phyloP scores from a whole-genome alignment of 2,888 invertebrate genomes.

The Phanerotoma sp. region DNA sequence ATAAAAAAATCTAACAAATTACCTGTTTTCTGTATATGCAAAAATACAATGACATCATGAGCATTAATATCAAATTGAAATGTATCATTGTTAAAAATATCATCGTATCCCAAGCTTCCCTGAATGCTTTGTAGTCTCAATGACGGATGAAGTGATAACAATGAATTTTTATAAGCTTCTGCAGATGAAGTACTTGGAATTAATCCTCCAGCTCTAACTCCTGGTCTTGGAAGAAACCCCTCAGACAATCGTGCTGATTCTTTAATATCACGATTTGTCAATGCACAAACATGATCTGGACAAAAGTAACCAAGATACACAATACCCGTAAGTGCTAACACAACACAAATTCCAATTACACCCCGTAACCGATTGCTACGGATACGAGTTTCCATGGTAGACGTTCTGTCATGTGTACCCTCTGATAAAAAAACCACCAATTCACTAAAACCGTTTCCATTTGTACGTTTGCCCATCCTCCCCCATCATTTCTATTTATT shows the following conservation, averaged over 20 bases:
- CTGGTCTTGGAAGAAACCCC: constrained; percentile 39
- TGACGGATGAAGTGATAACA: constrained; percentile 47
- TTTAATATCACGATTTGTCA: constrained; percentile 65
- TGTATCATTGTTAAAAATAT: constrained; percentile 77
- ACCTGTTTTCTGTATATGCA: constrained; percentile 98
- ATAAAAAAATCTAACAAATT: constrained; percentile 18
- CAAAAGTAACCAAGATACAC: constrained; percentile 89
- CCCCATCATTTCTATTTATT: constrained; percentile 36
- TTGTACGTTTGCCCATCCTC: constrained; percentile 47
- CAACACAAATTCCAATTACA: constrained; percentile 78
- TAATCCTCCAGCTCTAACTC: too few species aligned
- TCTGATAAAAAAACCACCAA: constrained; percentile 31
- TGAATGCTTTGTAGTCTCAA: constrained; percentile 52
- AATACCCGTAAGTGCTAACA: constrained; percentile 81
- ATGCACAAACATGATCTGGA: constrained; percentile 81
- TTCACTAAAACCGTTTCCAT: constrained; percentile 45
- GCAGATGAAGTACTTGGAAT: constrained; percentile 39
- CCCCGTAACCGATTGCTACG: constrained; percentile 70
- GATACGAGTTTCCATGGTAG: constrained; percentile 74
- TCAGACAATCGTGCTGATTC: constrained; percentile 48
- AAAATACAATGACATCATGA: constrained; percentile 95
- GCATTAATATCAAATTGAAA: constrained; percentile 88
- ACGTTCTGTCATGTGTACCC: constrained; percentile 34
- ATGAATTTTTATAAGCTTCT: constrained; percentile 47
- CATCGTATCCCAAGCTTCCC: constrained; percentile 76